Evolutionary conservation across 2,797 vertebrate genomes (phyloP), one percentile per base, ranked within the genome.

Genomic region (Darevskia mixta): DNA sequence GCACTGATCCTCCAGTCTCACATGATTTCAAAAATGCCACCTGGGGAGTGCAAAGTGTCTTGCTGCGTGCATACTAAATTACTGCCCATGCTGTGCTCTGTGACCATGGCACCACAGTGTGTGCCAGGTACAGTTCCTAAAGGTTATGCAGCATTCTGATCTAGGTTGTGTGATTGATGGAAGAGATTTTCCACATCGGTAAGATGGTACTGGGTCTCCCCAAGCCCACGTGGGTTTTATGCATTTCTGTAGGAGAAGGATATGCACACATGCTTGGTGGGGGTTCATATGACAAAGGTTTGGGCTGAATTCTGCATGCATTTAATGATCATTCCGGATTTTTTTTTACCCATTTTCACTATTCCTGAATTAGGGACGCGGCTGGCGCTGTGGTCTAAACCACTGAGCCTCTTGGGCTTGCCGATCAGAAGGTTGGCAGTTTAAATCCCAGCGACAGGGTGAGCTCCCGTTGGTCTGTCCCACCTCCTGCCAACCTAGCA

Each of bases 1-100:
- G 93, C 90, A 86, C 73, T 10, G 45, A 20, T 93, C 91, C 95
- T 89, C 91, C 92, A 66, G 88, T 91, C 87, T 93, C 87, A 84
- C 90, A 86, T 20, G 93, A 87, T 88, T 94, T 64, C 91, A 86
- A 64, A 90, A 0, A 18, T 38, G 94, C 96, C 95, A 95, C 96
- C 96, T 95, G 96, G 95, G 92, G 90, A 96, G 95, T 93, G 92
- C 89, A 93, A 95, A 95, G 81, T 92, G 92, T 92, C 90, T 92
- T 94, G 92, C 90, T 84, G 89, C 90, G 85, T 83, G 85, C 93
- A 89, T 85, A 88, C 71, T 72, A 69, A 77, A 81, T 87, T 79
- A 15, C 89, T 94, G 91, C 93, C 92, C 91, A 66, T 90, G 87
- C 89, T 79, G 43, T 41, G 66, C 90, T 90, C 75, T 88, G 83